These are phyloP conservation scores for Forbesichthys papilliferus DNA, from an alignment of 2,113 vertebrate species.

Conservation along the genomic window DNA sequence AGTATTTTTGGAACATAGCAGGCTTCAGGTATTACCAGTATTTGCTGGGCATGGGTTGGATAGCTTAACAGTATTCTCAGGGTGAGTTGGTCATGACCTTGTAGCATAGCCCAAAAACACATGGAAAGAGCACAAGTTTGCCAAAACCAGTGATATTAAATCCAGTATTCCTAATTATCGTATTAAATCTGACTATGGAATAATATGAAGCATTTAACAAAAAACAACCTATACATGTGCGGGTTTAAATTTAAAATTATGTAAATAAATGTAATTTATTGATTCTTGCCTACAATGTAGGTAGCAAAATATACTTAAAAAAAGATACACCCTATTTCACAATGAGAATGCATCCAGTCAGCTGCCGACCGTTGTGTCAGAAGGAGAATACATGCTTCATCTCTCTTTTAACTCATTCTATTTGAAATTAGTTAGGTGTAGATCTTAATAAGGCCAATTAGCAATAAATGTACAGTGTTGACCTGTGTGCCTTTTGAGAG, in stretches of 20 bases:
- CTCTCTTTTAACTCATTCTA: conserved; percentile 36
- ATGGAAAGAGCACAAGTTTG: conserved; percentile 21
- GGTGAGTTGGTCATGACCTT: conserved; percentile 53
- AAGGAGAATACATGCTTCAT: conserved; percentile 21
- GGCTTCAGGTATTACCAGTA: conserved; percentile 11
- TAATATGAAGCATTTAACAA: conserved; percentile 30
- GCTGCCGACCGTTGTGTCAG: conserved; percentile 22
- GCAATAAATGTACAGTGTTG: conserved; percentile 50
- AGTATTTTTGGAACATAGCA: conserved; percentile 30
- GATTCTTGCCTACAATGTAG: conserved; percentile 73
- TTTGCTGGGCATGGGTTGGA: conserved; percentile 31
- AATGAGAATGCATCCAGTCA: conserved; percentile 33
- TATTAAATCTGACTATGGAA: conserved; percentile 8
- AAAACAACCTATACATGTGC: conserved; percentile 40
- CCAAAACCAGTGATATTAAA: conserved; percentile 14
- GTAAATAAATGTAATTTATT: conserved; percentile 74
- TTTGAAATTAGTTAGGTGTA: conserved; percentile 31
- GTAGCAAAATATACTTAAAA: conserved; percentile 51
- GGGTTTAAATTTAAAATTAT: conserved; percentile 58
- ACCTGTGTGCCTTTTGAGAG: conserved; percentile 72
- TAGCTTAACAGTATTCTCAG: conserved; percentile 68
- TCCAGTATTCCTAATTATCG: conserved; percentile 7
- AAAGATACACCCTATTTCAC: conserved; percentile 34
- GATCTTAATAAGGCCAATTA: conserved; percentile 49
- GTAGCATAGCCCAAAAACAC: conserved; percentile 36